phyloP scores from a whole-genome alignment of 1,140 invertebrate genomes.

The Saccostrea glomerata region DNA sequence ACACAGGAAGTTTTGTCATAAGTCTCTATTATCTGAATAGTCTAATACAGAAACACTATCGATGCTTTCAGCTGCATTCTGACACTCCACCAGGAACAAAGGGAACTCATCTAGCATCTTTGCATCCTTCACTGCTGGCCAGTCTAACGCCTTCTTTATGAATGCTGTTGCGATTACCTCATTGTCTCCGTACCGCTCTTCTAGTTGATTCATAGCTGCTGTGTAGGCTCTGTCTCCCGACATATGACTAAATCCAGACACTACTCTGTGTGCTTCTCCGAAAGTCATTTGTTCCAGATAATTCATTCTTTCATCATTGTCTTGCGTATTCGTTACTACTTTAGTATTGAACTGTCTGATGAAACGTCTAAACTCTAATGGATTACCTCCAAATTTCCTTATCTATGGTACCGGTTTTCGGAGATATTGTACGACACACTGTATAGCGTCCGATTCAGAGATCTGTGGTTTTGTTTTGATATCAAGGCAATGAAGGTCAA shows the following conservation, averaged over 20 bases:
- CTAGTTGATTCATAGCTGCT: slow-evolving; percentile 51
- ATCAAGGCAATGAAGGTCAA: background rate
- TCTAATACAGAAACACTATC: slow-evolving; percentile 45
- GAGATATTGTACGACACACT: slow-evolving; percentile 44
- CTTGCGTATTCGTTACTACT: slow-evolving; percentile 47
- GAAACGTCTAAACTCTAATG: slow-evolving; percentile 52
- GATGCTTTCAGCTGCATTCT: slow-evolving; percentile 50
- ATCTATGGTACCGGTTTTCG: slow-evolving; percentile 46
- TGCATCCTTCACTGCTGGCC: too few species aligned
- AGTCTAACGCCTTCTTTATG: too few species aligned
- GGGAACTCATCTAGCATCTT: slow-evolving; percentile 51
- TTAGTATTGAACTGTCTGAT: slow-evolving; percentile 55
- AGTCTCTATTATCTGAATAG: slow-evolving; percentile 52
- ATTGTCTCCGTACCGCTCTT: slow-evolving; percentile 54
- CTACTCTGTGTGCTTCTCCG: slow-evolving; percentile 48
- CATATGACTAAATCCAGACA: slow-evolving; percentile 50
- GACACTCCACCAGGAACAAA: slow-evolving; percentile 54
- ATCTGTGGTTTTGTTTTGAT: too few species aligned
- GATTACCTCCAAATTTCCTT: slow-evolving; percentile 57
- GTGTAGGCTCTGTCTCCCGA: slow-evolving; percentile 48
- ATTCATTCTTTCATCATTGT: too few species aligned
- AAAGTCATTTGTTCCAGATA: slow-evolving; percentile 57
- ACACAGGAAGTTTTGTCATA: slow-evolving; percentile 48
- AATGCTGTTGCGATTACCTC: slow-evolving; percentile 56
- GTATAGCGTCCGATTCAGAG: slow-evolving; percentile 26